These are phyloP conservation scores for Blastobasis lacticolella DNA, from an alignment of 2,888 invertebrate genomes.

Conservation along the genomic window DNA sequence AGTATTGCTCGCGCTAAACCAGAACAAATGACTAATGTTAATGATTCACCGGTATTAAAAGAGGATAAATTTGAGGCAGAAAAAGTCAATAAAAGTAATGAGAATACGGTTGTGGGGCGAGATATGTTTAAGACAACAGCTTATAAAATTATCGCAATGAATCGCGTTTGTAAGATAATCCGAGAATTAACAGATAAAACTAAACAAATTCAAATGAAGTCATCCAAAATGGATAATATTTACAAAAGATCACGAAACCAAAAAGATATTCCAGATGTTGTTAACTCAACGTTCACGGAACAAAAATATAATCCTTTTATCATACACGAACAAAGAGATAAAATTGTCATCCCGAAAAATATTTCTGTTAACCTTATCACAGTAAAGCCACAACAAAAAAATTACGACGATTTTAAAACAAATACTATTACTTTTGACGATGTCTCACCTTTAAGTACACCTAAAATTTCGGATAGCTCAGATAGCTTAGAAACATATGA, in stretches of 20 bases:
- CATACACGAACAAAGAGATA: conserved; percentile 36
- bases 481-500: conserved; percentile 30
- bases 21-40: conserved; percentile 15
- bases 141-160: conserved; percentile 43
- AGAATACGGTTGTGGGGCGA: background rate
- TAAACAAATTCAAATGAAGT: background rate
- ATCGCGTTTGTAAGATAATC: conserved; percentile 47
- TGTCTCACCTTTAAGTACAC: conserved; percentile 9
- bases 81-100: conserved; percentile 12
- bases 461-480: conserved; percentile 12
- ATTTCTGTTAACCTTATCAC: conserved; percentile 52
- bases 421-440: background rate
- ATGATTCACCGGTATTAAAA: background rate
- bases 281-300: conserved; percentile 60
- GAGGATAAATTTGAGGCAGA: background rate
- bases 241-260: conserved; percentile 21
- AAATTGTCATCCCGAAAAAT: conserved; percentile 53
- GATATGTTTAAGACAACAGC: conserved; percentile 35
- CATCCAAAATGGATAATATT: conserved; percentile 14
- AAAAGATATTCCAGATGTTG: conserved; percentile 58
- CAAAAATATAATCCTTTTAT: conserved; percentile 31
- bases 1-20: conserved; percentile 13
- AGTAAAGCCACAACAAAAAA: conserved; percentile 28
- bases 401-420: no score
- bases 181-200: conserved; percentile 22